phyloP scores from a whole-genome alignment of 2,888 invertebrate genomes.

The Biston stratarius region DNA sequence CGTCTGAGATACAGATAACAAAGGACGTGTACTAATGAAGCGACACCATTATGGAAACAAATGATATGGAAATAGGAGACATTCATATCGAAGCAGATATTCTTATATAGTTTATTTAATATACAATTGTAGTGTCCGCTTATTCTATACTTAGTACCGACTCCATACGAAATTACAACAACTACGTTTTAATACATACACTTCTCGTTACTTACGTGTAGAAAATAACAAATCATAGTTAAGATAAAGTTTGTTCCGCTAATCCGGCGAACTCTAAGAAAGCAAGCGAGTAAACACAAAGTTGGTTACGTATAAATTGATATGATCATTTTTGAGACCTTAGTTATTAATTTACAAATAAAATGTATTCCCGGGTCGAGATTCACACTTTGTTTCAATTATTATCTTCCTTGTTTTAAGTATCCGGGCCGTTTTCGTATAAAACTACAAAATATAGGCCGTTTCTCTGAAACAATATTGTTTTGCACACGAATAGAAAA shows the following conservation, averaged over 20 bases:
- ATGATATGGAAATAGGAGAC: constrained; percentile 28
- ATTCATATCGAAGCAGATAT: constrained; percentile 60
- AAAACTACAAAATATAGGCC: constrained; percentile 35
- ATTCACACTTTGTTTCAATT: constrained; percentile 34
- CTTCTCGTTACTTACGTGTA: constrained; percentile 57
- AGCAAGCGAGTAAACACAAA: constrained; percentile 71
- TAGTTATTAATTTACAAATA: constrained; percentile 66
- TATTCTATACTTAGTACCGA: constrained; percentile 69
- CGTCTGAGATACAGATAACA: constrained; percentile 36
- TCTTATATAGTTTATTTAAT: constrained; percentile 61
- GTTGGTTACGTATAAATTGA: constrained; percentile 84
- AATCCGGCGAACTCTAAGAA: constrained; percentile 62
- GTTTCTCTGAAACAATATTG: constrained; percentile 5
- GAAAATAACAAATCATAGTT: constrained; percentile 63
- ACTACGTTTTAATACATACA: constrained; percentile 79
- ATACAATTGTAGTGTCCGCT: constrained; percentile 75
- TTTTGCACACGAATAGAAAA: neutral
- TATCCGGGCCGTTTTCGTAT: constrained; percentile 15
- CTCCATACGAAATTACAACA: constrained; percentile 79
- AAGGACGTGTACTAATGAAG: constrained; percentile 17
- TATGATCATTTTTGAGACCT: constrained; percentile 80
- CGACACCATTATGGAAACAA: constrained; percentile 37
- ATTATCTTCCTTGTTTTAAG: neutral
- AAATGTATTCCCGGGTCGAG: constrained; percentile 51
- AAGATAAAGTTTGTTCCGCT: constrained; percentile 52